A percentile compares a stretch with the other conserved stretches of the same genome.
Conservation (phyloP, 2,113 vertebrate genomes). For the Phalacrocorax brasilianus region DNA sequence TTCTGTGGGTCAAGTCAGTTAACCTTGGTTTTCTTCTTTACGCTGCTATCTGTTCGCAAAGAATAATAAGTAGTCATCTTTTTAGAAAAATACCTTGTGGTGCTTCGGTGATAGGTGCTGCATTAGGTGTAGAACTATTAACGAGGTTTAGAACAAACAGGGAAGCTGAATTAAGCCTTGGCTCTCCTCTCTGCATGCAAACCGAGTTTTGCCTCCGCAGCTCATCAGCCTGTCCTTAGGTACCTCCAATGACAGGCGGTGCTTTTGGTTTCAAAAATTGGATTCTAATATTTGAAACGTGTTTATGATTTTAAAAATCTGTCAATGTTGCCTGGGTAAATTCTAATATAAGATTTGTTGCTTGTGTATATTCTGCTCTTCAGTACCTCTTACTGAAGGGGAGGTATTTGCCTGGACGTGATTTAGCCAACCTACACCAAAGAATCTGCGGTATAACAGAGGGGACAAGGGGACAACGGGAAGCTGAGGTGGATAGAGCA, state of each 20-base stretch:
- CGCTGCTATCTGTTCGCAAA: background rate
- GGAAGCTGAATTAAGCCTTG: background rate
- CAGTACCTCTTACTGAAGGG: background rate
- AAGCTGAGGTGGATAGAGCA: background rate
- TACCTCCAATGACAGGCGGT: rapidly evolving
- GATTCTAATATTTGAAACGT: background rate
- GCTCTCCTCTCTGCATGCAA: background rate
- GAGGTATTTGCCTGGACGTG: background rate
- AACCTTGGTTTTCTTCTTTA: background rate
- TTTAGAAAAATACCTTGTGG: background rate
- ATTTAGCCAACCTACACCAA: no score
- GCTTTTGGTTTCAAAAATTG: background rate
- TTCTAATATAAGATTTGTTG: background rate
- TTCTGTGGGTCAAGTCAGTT: background rate
- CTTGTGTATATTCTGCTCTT: background rate
- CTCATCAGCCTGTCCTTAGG: background rate
- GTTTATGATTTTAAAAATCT: background rate
- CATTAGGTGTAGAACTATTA: background rate
- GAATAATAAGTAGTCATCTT: background rate
- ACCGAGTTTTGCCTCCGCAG: background rate
- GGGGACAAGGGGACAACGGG: background rate
- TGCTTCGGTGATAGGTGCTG: background rate
- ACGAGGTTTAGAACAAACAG: background rate
- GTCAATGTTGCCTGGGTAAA: background rate
- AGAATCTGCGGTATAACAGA: no score